A percentile compares a stretch with the other conserved stretches of the same genome.
Conservation (phyloP, 2,113 vertebrate genomes). For the Trinectes maculatus region DNA sequence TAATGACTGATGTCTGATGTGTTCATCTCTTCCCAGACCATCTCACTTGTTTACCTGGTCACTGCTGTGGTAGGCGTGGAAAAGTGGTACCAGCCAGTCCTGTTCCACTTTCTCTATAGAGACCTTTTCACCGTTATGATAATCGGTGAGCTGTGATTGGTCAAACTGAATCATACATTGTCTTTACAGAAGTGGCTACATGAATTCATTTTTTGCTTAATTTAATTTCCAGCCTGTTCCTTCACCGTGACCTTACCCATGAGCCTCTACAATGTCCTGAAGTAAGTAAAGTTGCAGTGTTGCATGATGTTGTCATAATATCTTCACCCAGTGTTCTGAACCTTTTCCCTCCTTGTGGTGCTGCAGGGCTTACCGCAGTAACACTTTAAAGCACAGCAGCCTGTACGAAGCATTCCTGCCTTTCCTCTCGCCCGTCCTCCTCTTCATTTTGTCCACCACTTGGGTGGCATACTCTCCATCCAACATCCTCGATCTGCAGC, state of each 20-base stretch:
- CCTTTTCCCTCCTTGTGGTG: not conserved
- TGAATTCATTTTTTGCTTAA: constrained; percentile 1
- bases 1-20: not conserved
- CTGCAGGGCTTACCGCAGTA: constrained; percentile 86
- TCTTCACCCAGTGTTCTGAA: not conserved
- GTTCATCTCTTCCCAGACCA: constrained; percentile 85
- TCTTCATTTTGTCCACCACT: constrained; percentile 88
- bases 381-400: constrained; percentile 91
- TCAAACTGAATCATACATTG: not conserved
- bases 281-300: constrained; percentile 77
- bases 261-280: constrained; percentile 94
- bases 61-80: constrained; percentile 96
- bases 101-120: constrained; percentile 93
- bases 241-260: constrained; percentile 94
- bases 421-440: constrained; percentile 90
- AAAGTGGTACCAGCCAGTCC: constrained; percentile 92
- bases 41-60: constrained; percentile 95
- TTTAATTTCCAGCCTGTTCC: constrained; percentile 86
- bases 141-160: constrained; percentile 86
- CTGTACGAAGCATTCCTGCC: constrained; percentile 92
- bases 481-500: constrained; percentile 88
- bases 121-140: constrained; percentile 98
- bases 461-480: constrained; percentile 90
- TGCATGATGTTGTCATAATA: not conserved
- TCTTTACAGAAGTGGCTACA: not conserved